Evolutionary conservation across 2,797 vertebrate genomes (phyloP).

Genomic region (Hippopotamyrus pictus): DNA sequence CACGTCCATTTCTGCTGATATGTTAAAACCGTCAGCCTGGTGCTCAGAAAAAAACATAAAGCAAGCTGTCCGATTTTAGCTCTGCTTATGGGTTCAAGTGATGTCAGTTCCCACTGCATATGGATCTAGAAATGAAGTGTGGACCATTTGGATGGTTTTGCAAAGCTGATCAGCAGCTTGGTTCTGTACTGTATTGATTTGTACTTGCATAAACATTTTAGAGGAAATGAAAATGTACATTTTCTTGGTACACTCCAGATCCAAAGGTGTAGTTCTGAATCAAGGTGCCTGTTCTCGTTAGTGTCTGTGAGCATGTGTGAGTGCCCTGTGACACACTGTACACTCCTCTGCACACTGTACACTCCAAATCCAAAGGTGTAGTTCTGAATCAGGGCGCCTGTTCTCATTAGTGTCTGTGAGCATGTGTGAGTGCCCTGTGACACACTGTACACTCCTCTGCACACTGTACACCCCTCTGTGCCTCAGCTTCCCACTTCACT

Average conservation of each 20-base stretch:
- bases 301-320: background rate
- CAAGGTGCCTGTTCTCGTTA: background rate
- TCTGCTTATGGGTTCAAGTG: background rate
- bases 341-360: no score
- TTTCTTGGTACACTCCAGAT: background rate
- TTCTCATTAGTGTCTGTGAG: background rate
- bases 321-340: background rate
- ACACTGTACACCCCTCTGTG: background rate
- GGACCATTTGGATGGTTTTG: background rate
- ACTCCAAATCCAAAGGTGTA: no score
- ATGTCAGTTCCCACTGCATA: background rate
- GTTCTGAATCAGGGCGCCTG: background rate
- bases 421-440: background rate
- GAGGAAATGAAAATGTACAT: background rate
- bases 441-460: background rate
- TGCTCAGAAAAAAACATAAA: background rate
- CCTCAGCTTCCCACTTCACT: background rate
- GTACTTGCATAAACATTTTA: background rate
- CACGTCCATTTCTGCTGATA: background rate
- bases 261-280: background rate
- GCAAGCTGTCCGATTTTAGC: background rate
- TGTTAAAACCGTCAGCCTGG: background rate
- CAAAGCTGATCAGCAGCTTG: background rate
- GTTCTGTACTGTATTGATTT: background rate
- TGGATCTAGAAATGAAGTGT: background rate